Conservation (phyloP, 2,113 vertebrate genomes). For the Electrona antarctica region DNA sequence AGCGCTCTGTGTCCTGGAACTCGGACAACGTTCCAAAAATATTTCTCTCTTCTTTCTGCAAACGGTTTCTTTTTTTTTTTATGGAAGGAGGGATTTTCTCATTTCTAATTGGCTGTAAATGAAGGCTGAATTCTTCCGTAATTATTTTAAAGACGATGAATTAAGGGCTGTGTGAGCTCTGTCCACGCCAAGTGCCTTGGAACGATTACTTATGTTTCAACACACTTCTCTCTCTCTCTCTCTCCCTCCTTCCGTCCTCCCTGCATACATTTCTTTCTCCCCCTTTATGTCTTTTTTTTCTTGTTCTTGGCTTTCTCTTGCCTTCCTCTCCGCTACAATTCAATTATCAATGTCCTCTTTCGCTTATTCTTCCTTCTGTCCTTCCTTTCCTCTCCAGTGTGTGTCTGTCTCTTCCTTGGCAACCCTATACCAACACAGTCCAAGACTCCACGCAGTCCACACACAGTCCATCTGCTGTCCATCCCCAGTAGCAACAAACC, state of each 20-base stretch:
- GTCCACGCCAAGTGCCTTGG: slow-evolving; percentile 25
- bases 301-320: not conserved
- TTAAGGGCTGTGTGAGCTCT: slow-evolving; percentile 17
- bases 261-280: not conserved
- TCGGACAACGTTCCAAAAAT: not conserved
- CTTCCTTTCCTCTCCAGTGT: too few species aligned
- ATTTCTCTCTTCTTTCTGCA: slow-evolving; percentile 21
- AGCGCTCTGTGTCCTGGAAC: slow-evolving; percentile 17
- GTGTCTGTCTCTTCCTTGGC: slow-evolving; percentile 3
- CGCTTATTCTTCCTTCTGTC: not conserved
- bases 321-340: too few species aligned
- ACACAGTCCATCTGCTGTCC: too few species aligned
- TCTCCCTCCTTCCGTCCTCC: not conserved
- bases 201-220: slow-evolving; percentile 12
- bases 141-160: slow-evolving; percentile 50
- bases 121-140: slow-evolving; percentile 44
- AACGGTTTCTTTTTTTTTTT: slow-evolving; percentile 27
- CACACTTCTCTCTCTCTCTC: not conserved
- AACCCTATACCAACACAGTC: slow-evolving; percentile 46
- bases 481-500: too few species aligned
- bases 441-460: not conserved
- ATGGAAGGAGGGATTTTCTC: slow-evolving; percentile 34
- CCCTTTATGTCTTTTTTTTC: not conserved
- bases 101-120: slow-evolving; percentile 31
- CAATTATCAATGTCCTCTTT: not conserved